Percentiles rank a stretch among this genome's conserved stretches.
These are phyloP conservation scores for Thunnus albacares DNA, from an alignment of 2,797 vertebrate genomes.

Conservation along the genomic window DNA sequence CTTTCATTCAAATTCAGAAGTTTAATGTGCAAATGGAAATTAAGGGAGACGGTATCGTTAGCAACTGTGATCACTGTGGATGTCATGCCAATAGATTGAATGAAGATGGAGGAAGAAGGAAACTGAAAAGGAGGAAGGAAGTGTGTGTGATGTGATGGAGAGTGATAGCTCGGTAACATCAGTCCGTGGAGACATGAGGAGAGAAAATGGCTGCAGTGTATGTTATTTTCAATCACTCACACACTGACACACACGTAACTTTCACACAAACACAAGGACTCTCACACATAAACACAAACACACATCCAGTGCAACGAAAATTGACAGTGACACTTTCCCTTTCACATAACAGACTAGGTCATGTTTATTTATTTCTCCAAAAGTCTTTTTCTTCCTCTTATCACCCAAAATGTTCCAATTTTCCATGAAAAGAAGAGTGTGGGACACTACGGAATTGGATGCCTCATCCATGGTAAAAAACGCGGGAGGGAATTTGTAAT, in stretches of 20 bases:
- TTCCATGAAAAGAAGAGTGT: background rate
- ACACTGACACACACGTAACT: background rate
- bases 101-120: too few species aligned
- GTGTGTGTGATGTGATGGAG: conserved; percentile 25
- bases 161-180: conserved; percentile 20
- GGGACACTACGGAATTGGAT: conserved; percentile 4
- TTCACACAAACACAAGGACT: background rate
- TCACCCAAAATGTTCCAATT: background rate
- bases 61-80: too few species aligned
- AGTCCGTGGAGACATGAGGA: background rate
- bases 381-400: conserved; percentile 11
- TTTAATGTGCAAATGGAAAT: too few species aligned
- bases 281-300: background rate
- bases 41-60: too few species aligned
- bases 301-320: background rate
- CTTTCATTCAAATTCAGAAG: too few species aligned
- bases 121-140: too few species aligned
- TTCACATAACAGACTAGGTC: background rate
- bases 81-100: too few species aligned
- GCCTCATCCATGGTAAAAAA: conserved; percentile 42
- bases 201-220: conserved; percentile 23
- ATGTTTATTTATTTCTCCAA: conserved; percentile 5
- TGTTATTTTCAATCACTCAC: conserved; percentile 34
- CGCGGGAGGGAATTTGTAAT: conserved; percentile 45
- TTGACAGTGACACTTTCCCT: conserved; percentile 3